Base-by-base conservation (phyloP, 2,797 vertebrate species). In the Coilia nasus region DNA sequence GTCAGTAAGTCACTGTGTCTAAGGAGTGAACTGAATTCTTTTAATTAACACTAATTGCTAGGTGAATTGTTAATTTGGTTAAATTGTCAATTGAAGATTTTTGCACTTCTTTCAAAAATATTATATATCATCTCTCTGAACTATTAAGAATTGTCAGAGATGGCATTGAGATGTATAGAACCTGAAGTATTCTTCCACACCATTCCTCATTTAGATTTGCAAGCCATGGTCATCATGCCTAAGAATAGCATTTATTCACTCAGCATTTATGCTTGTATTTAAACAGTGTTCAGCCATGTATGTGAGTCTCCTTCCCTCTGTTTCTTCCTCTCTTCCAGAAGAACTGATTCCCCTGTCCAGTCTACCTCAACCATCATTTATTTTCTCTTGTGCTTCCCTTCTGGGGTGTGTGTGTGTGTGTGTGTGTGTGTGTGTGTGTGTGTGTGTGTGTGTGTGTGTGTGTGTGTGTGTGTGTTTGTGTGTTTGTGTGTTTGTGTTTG, bases 1-100 rank as follows among this genome's bases (percentile, higher is more conserved):
- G 59, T 83, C 83, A 88, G 81, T 88, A 82, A 88, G 84, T 88
- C 81, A 88, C 78, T 84, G 44, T 82, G 80, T 87, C 85, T 85
- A 57, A 85, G 82, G 56, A 1, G 54, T 19, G 57, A 83, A 44
- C 78, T 47, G 35, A 62, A 82, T 15, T 41, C 50, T 54, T 54
- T 10, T 54, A 14, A 54, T 54, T 54, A 14, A 3, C 10, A 47
- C 10, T 47, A 3, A 47, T 47, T 47, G 3, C 4, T 47, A 3
- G 10, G 46, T 75, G 31, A 75, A 9, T 41, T 62, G n/a, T 62
- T 23, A 0, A 62, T n/a, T n/a, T 62, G 21, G 7, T 62, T n/a
- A 11, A 62, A 62, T n/a, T 0, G 35, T 75, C 67, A 67, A 25
- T 10, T 67, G 3, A 14, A 14, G 25, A 71, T 35, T 14, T 11